Evolutionary conservation across 2,888 invertebrate genomes (phyloP), one percentile per base, ranked within the genome.

Genomic region (Lithophane ornitopus): DNA sequence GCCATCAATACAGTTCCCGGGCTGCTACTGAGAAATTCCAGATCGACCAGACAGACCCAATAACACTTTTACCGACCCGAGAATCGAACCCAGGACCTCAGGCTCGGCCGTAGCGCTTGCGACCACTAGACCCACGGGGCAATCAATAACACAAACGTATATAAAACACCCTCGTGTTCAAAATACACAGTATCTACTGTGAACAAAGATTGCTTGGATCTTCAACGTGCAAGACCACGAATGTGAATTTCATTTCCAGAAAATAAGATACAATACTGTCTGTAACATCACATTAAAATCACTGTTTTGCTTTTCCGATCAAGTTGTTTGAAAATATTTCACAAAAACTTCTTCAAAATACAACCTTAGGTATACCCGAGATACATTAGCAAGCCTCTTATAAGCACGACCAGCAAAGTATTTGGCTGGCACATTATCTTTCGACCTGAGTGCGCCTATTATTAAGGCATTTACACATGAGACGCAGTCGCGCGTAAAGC

Each of bases 371-470:
- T 58, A 7, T 61, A 74, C 54, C 72, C n/a, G 56, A 81, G 84
- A 73, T 61, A 84, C 80, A 85, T 83, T 78, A 87, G 69, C 68
- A 9, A 76, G 41, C 14, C 78, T 76, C 80, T 81, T 84, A 73
- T 44, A 77, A 56, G 49, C 19, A 58, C 28, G 49, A 54, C 61
- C 65, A 74, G 79, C 78, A 81, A 87, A 87, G 78, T 84, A 77
- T 81, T 80, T 70, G 61, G 56, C 63, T 39, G 74, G 8, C 59
- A 76, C 78, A 78, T 85, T 85, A 87, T 87, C 93, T 93, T 92
- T 93, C 93, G 72, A 90, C 89, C 87, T 88, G 91, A 89, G 83
- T 83, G 90, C 75, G 74, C 85, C 83, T 85, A 89, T 91, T 91
- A 91, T 91, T 88, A 88, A 88, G 88, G 78, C 83, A 81, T 86